phyloP scores from a whole-genome alignment of 2,797 vertebrate species.

The Borostomias antarcticus region DNA sequence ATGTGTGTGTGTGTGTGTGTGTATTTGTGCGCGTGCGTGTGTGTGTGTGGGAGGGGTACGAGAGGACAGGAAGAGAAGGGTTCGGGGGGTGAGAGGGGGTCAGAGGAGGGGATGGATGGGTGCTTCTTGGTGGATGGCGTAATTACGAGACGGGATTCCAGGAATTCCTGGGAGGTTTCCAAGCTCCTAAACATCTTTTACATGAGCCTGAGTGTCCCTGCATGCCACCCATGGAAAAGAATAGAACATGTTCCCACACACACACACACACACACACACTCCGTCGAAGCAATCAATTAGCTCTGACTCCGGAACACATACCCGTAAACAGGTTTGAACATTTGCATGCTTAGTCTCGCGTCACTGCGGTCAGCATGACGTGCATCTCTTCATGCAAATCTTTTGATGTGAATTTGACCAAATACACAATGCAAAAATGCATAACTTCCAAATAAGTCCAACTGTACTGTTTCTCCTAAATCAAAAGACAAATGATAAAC shows the following conservation, averaged over 20 bases:
- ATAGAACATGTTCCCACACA: slow-evolving; percentile 73
- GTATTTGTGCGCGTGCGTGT: too few species aligned
- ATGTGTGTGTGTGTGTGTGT: too few species aligned
- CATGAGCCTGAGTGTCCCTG: slow-evolving; percentile 62
- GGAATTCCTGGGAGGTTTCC: slow-evolving; percentile 71
- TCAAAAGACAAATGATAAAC: background rate
- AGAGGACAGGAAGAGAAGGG: background rate
- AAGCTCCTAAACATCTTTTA: slow-evolving; percentile 64
- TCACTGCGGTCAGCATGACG: slow-evolving; percentile 66
- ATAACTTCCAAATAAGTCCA: too few species aligned
- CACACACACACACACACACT: slow-evolving; percentile 72
- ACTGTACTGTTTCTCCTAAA: too few species aligned
- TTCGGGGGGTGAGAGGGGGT: slow-evolving; percentile 11
- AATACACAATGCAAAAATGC: too few species aligned
- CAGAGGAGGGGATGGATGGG: slow-evolving; percentile 26
- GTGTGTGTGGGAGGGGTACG: background rate
- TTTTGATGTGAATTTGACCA: slow-evolving; percentile 49
- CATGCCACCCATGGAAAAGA: slow-evolving; percentile 68
- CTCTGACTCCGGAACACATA: slow-evolving; percentile 69
- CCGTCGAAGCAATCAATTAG: slow-evolving; percentile 74
- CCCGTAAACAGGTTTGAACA: slow-evolving; percentile 73
- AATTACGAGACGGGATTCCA: slow-evolving; percentile 76
- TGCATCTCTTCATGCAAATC: slow-evolving; percentile 70
- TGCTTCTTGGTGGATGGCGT: slow-evolving; percentile 60
- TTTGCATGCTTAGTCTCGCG: slow-evolving; percentile 72